These are phyloP conservation scores for Drosophila pseudoananassae DNA, from an alignment of 1,140 invertebrate genomes.

Conservation along the genomic window DNA sequence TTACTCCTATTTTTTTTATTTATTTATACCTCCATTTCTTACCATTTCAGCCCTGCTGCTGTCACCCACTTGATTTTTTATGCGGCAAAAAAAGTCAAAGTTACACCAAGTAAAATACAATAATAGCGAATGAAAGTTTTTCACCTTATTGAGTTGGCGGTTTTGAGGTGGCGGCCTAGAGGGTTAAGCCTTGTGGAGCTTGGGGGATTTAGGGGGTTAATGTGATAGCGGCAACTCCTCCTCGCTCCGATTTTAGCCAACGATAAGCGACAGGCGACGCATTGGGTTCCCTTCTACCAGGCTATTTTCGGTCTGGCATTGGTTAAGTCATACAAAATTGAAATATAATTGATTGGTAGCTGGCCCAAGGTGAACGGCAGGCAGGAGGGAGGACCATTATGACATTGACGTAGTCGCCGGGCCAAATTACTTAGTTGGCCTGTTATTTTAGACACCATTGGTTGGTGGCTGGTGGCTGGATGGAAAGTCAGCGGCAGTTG, in stretches of 20 bases:
- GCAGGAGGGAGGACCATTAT: neutral
- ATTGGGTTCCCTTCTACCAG: constrained; percentile 44
- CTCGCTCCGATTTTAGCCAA: constrained; percentile 42
- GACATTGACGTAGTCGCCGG: constrained; percentile 65
- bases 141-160: constrained; percentile 1
- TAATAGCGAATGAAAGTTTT: constrained; percentile 45
- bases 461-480: constrained; percentile 37
- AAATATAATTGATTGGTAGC: constrained; percentile 77
- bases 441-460: constrained; percentile 69
- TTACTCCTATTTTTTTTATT: neutral
- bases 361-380: neutral
- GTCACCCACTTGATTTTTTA: constrained; percentile 41
- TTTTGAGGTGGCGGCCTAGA: neutral
- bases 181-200: constrained; percentile 29
- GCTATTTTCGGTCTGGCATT: constrained; percentile 42
- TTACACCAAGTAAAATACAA: constrained; percentile 35
- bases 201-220: neutral
- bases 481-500: constrained; percentile 25
- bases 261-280: constrained; percentile 65
- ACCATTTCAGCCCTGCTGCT: constrained; percentile 1
- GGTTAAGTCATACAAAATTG: constrained; percentile 72
- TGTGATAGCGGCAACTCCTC: neutral
- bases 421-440: constrained; percentile 58
- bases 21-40: constrained; percentile 2
- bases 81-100: constrained; percentile 12